Evolutionary conservation across 2,888 invertebrate species (phyloP), one percentile per base, ranked within the genome.

Genomic region (Hetaerina titia): DNA sequence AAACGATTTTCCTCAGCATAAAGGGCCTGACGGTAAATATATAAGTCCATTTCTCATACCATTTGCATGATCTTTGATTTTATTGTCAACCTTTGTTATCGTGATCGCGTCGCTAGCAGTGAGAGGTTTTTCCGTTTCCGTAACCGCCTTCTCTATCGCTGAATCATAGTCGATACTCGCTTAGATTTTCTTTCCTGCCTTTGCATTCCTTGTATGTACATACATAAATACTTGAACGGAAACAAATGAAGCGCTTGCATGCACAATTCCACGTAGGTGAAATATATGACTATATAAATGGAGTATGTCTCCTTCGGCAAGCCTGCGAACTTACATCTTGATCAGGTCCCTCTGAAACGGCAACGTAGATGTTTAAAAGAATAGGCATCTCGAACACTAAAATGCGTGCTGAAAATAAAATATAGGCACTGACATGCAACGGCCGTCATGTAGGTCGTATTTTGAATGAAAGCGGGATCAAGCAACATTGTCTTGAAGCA

Each of bases 351-450:
- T 81, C 69, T 81, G 69, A 81, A 81, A 81, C 31, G 81, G 15
- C 81, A 81, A 25, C 31, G 22, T 31, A 31, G 15, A 25, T 13
- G 13, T 81, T 81, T 11, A n/a, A 81, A 81, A 25, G 31, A 81
- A 15, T 81, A 81, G 25, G 81, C 81, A 81, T 11, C 2, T 81
- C 11, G 81, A 81, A 31, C n/a, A 13, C 81, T 81, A 81, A 81
- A 81, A 81, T 81, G 81, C 81, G 81, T 81, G 81, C 81, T 81
- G 81, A 81, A 81, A 81, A 81, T 81, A 81, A 81, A 81, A 11
- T 31, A 81, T 9, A 81, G 81, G 81, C 81, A 81, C 15, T 25
- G 31, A 15, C 81, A 81, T 81, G 81, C 31, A 81, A 9, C 31
- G 81, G 81, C 81, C 31, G 31, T 81, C 31, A 31, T 15, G 81